Percentiles rank a stretch among this genome's conserved stretches.
These are phyloP conservation scores for Pachypeltis micranthus DNA, from an alignment of 1,140 invertebrate species.

Conservation along the genomic window DNA sequence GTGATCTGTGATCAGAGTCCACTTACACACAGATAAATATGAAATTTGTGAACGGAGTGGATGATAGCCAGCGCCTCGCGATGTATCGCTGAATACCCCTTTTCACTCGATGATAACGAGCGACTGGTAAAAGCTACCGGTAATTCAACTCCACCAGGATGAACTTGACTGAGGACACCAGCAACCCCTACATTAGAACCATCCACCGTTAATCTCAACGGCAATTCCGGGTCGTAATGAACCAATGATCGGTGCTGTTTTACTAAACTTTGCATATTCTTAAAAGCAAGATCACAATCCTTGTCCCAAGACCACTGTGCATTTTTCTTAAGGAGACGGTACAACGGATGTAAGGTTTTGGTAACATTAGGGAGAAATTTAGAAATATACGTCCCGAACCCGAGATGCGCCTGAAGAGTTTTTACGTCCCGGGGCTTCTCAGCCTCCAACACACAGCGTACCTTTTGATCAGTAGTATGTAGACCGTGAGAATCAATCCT, in stretches of 20 bases:
- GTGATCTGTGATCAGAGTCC: constrained; percentile 36
- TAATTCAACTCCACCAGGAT: too few relatives aligned
- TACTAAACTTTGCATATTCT: neutral
- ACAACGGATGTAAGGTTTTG: neutral
- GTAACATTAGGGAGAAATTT: neutral
- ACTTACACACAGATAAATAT: constrained; percentile 32
- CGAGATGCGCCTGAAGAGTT: constrained; percentile 10
- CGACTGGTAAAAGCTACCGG: neutral
- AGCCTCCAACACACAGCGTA: neutral
- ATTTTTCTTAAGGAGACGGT: neutral
- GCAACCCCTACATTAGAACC: neutral
- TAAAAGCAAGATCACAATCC: neutral
- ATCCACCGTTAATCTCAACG: neutral
- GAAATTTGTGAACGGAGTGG: constrained; percentile 22
- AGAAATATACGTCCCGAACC: constrained; percentile 5
- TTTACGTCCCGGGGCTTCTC: constrained; percentile 15
- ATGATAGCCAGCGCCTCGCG: constrained; percentile 35
- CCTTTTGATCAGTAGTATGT: neutral
- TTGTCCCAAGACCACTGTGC: neutral
- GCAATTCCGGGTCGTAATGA: constrained; percentile 1
- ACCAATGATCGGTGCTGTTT: neutral
- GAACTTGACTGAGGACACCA: neutral
- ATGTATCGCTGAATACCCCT: constrained; percentile 29
- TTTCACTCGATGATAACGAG: neutral
- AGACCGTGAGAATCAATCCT: neutral